Conservation (phyloP, 2,797 vertebrate species). For the Poecilia wingei region DNA sequence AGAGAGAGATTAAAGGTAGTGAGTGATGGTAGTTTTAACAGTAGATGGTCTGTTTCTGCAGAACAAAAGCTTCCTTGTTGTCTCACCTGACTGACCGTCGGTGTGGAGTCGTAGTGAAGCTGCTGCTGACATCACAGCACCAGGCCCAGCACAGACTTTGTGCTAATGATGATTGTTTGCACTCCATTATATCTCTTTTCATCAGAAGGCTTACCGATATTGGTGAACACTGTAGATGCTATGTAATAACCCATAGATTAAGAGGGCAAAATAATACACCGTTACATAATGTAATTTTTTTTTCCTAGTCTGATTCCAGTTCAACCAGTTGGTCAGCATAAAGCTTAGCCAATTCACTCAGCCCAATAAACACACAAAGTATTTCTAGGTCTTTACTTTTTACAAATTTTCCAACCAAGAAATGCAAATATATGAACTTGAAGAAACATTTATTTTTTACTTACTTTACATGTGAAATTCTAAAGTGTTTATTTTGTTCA, state of each 20-base stretch:
- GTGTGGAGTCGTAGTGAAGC: neutral
- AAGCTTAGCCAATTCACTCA: neutral
- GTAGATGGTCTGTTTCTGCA: slow-evolving; percentile 42
- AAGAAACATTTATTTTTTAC: neutral
- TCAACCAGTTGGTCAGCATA: neutral
- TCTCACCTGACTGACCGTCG: slow-evolving; percentile 63
- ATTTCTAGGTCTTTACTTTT: too few relatives aligned
- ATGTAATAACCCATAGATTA: neutral
- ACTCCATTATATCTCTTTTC: neutral
- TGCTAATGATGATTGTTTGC: neutral
- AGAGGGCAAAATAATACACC: neutral
- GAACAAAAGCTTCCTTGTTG: slow-evolving; percentile 59
- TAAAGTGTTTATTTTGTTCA: too few relatives aligned
- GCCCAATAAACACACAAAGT: too few relatives aligned
- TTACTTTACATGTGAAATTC: too few relatives aligned
- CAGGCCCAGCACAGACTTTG: neutral
- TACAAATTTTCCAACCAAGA: neutral
- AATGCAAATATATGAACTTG: neutral
- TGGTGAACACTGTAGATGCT: neutral
- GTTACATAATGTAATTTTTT: neutral
- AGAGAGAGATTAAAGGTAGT: slow-evolving; percentile 60
- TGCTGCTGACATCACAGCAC: neutral
- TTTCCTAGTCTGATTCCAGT: neutral
- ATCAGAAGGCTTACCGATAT: neutral
- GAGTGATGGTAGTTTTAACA: slow-evolving; percentile 69